Conservation (phyloP, 2,888 invertebrate genomes). For the Dromius quadrimaculatus region DNA sequence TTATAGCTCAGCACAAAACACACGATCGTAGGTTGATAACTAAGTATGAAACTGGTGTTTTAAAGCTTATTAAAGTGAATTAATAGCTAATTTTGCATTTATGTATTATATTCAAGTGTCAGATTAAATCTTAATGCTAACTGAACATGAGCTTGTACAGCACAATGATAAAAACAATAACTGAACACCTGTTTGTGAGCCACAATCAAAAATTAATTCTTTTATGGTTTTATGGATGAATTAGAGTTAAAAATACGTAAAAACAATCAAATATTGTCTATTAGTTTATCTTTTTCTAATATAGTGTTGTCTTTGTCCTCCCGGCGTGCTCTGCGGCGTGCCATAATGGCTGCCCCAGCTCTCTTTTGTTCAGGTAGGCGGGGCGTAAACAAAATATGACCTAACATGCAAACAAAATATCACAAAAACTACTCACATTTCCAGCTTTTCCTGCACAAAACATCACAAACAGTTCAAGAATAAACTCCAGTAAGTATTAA, state of each 20-base stretch:
- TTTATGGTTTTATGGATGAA: slow-evolving; percentile 8
- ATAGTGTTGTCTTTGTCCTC: slow-evolving; percentile 21
- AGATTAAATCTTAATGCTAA: slow-evolving; percentile 39
- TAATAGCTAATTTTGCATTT: slow-evolving; percentile 24
- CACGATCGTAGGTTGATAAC: slow-evolving; percentile 20
- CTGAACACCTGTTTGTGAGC: slow-evolving; percentile 5
- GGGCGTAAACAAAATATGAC: slow-evolving; percentile 43
- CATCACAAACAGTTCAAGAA: not conserved
- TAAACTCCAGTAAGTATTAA: too few species aligned
- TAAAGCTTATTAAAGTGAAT: slow-evolving; percentile 36
- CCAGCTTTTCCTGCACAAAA: not conserved
- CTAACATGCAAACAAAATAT: slow-evolving; percentile 30
- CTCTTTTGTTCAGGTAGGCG: slow-evolving; percentile 38
- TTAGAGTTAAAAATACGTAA: slow-evolving; percentile 24
- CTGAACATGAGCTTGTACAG: slow-evolving; percentile 21
- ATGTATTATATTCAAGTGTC: slow-evolving; percentile 22
- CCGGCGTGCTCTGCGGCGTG: slow-evolving; percentile 39
- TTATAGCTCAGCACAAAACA: slow-evolving; percentile 17
- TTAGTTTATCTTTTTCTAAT: slow-evolving; percentile 24
- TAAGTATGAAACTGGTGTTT: slow-evolving; percentile 8
- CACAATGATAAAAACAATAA: slow-evolving; percentile 18
- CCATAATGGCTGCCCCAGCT: slow-evolving; percentile 50
- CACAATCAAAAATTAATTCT: slow-evolving; percentile 17
- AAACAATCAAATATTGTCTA: slow-evolving; percentile 29
- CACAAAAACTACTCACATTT: slow-evolving; percentile 43